Evolutionary conservation across 2,888 invertebrate species (phyloP), one percentile per base, ranked within the genome.

Genomic region (Nymphalis urticae): DNA sequence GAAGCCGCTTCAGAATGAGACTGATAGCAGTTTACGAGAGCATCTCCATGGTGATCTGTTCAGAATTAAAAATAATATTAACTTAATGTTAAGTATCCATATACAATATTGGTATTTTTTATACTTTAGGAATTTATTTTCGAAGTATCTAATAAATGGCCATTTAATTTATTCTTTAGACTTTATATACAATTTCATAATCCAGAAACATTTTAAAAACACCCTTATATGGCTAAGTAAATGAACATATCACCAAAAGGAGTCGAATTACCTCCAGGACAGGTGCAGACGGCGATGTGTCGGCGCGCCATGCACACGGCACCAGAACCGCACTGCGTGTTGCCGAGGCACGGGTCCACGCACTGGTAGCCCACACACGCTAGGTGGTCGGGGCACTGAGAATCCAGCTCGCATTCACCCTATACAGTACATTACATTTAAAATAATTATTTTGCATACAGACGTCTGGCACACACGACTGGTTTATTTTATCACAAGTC

Each of bases 201-300:
- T 9, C 36, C 36, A 36, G 10, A 36, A 9, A 36, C 10, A 7
- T 36, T 36, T 10, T 8, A 36, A 36, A 36, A 36, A 21, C 21
- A 21, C 21, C 21, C 21, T 21, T 27, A 2, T 27, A 2, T 27
- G 27, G 5, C 27, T 27, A 27, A 27, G 27, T 27, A 32, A 32
- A 6, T 42, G 13, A 42, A 13, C 13, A 21, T 8, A 58, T 13
- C 2, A 17, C 58, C 7, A 32, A 1, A 17, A 27, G 17, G 17
- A 16, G n/a, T 19, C 16, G 21, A 62, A 54, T 75, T 85, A 81
- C 97, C 97, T 48, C 94, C 88, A 1, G 95, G 95, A 76, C 97
- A 97, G 2, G 96, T 96, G 84, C 97, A 97, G 51, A 97, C 96
- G 6, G 97, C 97, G 63, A 96, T 93, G 85, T 97, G 97, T 47